Base-by-base conservation (phyloP, 2,797 vertebrate species). In the Mastacembelus armatus region DNA sequence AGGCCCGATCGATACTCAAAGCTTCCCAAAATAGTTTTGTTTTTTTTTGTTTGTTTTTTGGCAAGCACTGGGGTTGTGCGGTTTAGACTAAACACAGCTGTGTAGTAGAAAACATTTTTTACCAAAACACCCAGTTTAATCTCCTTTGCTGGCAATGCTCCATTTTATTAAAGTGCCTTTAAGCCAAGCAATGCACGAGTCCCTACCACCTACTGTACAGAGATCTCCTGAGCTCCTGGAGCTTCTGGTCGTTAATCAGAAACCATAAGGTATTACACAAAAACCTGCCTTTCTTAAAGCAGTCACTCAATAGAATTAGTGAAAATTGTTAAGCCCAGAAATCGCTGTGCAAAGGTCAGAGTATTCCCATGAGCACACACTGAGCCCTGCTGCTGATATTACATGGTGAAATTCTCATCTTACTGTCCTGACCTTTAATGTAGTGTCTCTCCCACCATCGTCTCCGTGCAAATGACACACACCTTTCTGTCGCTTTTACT, bases 371-470 rank as follows among this genome's bases (percentile, higher is more conserved):
- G 57, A 82, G 61, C 30, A 56, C 32, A 55, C 38, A 64, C 26
- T 39, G 50, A 64, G 18, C 48, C 21, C 24, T 71, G 66, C 68
- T 76, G 73, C 63, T 74, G 54, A 81, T 59, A 59, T n/a, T 49
- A 49, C 70, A 45, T 10, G 10, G 27, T 66, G 42, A 74, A 80
- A 77, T 71, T 66, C 74, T 78, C 66, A 24, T 77, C 66, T 60
- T 74, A 50, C 74, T 56, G 48, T 68, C 59, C 40, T 84, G 87
- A 85, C 82, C 83, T 88, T 88, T 78, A 71, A 65, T 72, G 55
- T 48, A 15, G 60, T 55, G 35, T 63, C 62, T 56, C 3, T 48
- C 24, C 56, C 45, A n/a, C n/a, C 18, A 69, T 42, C 56, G 60
- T 61, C 73, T 67, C 44, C 36, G 1, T 71, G 79, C 55, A 78